Evolutionary conservation across 2,113 vertebrate species (phyloP), one percentile per base, ranked within the genome.

Genomic region (Ariopsis seemanni): DNA sequence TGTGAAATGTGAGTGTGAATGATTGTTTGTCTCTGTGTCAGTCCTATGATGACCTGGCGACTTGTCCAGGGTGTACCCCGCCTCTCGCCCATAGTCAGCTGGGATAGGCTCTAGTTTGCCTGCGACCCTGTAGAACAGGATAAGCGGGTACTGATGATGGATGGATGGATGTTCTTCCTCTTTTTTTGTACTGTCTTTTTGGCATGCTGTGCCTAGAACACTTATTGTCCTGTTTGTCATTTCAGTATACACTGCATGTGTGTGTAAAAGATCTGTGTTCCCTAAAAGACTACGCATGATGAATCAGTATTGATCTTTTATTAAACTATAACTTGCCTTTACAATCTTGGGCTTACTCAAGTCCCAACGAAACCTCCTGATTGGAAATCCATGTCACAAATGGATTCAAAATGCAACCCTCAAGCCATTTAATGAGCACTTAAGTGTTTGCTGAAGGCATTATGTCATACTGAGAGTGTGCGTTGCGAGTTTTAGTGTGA

Each of bases 401-500:
- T 80, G 52, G 75, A 52, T 79, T 79, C n/a, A 55, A 27, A 79
- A 27, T 55, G 25, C 75, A 55, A 55, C 52, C 52, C 52, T 79
- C 17, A 55, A 79, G 22, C 52, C 75, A 1, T 15, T 27, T 55
- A 79, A 79, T n/a, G 48, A 14, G 6, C 75, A 79, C 50, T 79
- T 55, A n/a, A 20, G n/a, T 27, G 1, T 79, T 27, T 79, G 12
- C 52, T 17, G 75, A 79, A 79, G 48, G 30, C 7, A 12, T 55
- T 55, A 55, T 27, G 12, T 17, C 75, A 79, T 55, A 27, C 75
- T 79, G 48, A 77, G 71, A 50, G 34, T 80, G 12, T 27, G 92
- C 94, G 91, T 90, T 90, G 91, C 91, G 91, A 91, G 27, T 34
- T 22, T 30, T 62, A 2, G 14, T 74, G 27, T 85, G 50, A 11